Percentiles rank a stretch among this genome's conserved stretches.
phyloP scores from a whole-genome alignment of 2,113 vertebrate genomes.

The Podarcis muralis region DNA sequence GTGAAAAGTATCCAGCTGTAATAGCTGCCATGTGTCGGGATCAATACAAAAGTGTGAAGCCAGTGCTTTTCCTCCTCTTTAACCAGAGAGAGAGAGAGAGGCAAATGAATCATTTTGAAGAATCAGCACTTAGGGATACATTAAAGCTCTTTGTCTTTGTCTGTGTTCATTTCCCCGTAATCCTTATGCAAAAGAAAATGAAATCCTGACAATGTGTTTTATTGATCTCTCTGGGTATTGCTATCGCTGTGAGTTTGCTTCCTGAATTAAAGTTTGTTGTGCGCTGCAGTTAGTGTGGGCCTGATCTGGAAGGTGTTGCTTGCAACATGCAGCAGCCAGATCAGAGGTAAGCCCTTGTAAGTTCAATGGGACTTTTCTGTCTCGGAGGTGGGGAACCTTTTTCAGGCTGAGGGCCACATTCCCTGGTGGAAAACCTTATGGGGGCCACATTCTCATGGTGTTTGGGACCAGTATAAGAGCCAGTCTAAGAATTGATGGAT shows the following conservation, averaged over 20 bases:
- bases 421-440: too few species aligned
- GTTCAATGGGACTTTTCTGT: too few species aligned
- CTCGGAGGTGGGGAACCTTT: too few species aligned
- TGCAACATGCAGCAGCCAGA: too few species aligned
- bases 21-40: not conserved
- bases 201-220: not conserved
- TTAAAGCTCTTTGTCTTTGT: not conserved
- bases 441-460: too few species aligned
- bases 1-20: conserved; percentile 9
- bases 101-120: conserved; percentile 26
- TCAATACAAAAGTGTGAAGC: conserved; percentile 9
- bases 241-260: too few species aligned
- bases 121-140: conserved; percentile 4
- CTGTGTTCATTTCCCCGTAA: not conserved
- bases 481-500: too few species aligned
- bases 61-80: conserved; percentile 11
- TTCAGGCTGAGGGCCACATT: too few species aligned
- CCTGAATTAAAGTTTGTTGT: not conserved
- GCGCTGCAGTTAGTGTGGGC: not conserved
- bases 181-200: conserved; percentile 10
- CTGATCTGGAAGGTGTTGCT: not conserved
- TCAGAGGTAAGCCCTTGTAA: too few species aligned
- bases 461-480: too few species aligned
- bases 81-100: not conserved
- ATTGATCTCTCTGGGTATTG: not conserved